These are phyloP conservation scores for Euura saliciscinereae DNA, from an alignment of 1,140 invertebrate genomes.

Conservation along the genomic window DNA sequence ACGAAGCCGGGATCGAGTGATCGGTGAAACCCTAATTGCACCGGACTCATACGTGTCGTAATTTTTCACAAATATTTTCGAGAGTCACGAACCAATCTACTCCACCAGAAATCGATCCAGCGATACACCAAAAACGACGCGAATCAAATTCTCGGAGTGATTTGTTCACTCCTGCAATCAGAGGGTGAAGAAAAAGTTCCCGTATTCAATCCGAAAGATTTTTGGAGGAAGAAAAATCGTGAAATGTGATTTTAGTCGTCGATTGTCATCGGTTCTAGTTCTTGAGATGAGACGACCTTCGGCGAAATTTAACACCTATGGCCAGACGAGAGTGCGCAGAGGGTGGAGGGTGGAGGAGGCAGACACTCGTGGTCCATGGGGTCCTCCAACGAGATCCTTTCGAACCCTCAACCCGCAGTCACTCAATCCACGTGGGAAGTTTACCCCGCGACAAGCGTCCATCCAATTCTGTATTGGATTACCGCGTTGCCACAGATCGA, in stretches of 20 bases:
- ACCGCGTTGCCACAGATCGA: background rate
- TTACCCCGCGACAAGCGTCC: slow-evolving; percentile 16
- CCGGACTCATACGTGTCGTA: too few species aligned
- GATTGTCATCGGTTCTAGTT: background rate
- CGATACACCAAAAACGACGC: too few species aligned
- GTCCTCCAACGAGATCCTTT: background rate
- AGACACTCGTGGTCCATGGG: background rate
- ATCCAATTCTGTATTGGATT: slow-evolving; percentile 4
- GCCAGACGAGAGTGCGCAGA: background rate
- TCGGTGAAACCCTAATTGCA: too few species aligned
- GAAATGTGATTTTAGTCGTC: background rate
- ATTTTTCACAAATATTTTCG: too few species aligned
- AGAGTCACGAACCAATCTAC: too few species aligned
- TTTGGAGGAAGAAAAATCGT: background rate
- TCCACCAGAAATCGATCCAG: too few species aligned
- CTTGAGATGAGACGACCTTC: background rate
- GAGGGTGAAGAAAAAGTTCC: too few species aligned
- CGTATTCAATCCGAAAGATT: too few species aligned
- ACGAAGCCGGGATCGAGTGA: too few species aligned
- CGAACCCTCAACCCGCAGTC: slow-evolving; percentile 43
- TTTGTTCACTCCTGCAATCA: too few species aligned
- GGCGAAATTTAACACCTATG: background rate
- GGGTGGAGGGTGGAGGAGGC: slow-evolving; percentile 21
- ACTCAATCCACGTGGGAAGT: slow-evolving; percentile 59
- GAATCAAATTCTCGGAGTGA: too few species aligned